Conservation (phyloP, 2,113 vertebrate genomes). For the Silurus asotus region DNA sequence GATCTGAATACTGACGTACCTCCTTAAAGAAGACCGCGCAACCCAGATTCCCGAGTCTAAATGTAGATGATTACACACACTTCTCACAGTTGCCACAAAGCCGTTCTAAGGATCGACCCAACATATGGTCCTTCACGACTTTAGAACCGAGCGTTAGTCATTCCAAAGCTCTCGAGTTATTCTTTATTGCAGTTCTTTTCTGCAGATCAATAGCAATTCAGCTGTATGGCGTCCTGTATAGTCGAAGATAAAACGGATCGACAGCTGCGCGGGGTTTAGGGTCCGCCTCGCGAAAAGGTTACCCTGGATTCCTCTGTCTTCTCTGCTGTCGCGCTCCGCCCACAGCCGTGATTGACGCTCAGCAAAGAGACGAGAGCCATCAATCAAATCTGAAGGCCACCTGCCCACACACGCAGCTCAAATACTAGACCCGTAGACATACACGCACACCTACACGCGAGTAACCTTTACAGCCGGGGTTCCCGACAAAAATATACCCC, state of each 20-base stretch:
- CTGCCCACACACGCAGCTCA: conserved; percentile 34
- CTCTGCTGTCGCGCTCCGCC: conserved; percentile 16
- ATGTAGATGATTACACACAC: not conserved
- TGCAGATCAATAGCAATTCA: no score
- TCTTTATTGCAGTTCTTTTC: not conserved
- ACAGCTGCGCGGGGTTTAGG: not conserved
- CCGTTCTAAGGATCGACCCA: no score
- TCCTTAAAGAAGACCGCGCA: conserved; percentile 15
- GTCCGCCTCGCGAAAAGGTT: conserved; percentile 23
- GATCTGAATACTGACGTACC: conserved; percentile 33
- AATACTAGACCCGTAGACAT: conserved; percentile 2
- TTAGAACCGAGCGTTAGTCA: no score
- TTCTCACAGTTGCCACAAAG: not conserved
- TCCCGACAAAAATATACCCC: conserved; percentile 18
- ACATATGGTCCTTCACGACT: not conserved
- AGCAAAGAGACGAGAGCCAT: conserved; percentile 25
- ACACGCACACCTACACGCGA: conserved; percentile 30
- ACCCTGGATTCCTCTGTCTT: conserved; percentile 14
- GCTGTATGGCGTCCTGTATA: not conserved
- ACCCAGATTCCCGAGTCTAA: not conserved
- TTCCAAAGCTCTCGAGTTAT: no score
- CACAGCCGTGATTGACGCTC: conserved; percentile 13
- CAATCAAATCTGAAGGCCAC: conserved; percentile 32
- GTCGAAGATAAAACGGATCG: not conserved
- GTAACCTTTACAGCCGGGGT: conserved; percentile 46